phyloP scores from a whole-genome alignment of 2,888 invertebrate genomes.

The Melieria crassipennis region DNA sequence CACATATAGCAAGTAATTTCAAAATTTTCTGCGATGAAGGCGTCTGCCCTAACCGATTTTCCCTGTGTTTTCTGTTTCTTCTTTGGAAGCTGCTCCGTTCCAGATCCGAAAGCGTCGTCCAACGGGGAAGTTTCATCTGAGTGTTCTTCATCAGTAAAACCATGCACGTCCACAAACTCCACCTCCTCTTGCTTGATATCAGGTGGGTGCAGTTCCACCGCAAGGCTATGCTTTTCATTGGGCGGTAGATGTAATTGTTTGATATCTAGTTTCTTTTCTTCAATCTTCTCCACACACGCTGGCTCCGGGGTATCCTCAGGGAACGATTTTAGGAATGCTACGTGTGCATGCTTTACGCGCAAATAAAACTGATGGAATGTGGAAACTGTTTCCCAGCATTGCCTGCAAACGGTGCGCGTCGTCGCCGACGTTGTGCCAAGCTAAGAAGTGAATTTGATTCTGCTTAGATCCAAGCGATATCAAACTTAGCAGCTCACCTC shows the following conservation, averaged over 20 bases:
- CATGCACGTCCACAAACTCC: neutral
- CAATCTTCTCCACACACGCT: neutral
- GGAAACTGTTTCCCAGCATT: constrained; percentile 19
- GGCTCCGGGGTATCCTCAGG: neutral
- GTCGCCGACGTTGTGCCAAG: constrained; percentile 9
- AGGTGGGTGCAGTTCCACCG: neutral
- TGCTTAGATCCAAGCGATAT: too few relatives aligned
- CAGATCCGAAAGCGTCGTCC: neutral
- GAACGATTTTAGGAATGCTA: neutral
- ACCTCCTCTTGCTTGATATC: neutral
- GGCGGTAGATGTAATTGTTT: too few relatives aligned
- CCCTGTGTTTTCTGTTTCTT: neutral
- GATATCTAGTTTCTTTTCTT: neutral
- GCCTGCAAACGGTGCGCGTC: constrained; percentile 10
- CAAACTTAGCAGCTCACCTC: constrained; percentile 1
- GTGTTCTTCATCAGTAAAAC: constrained; percentile 14
- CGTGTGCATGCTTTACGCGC: constrained; percentile 20
- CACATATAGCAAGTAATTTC: constrained; percentile 38
- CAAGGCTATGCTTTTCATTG: neutral
- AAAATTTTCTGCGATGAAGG: constrained; percentile 39
- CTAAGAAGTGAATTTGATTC: neutral
- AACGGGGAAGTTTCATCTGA: constrained; percentile 9
- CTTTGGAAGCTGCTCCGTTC: neutral
- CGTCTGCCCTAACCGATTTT: constrained; percentile 35
- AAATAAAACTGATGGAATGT: constrained; percentile 29